These are phyloP conservation scores for Scaptodrosophila latifasciaeformis DNA, from an alignment of 2,888 invertebrate genomes.

Conservation along the genomic window DNA sequence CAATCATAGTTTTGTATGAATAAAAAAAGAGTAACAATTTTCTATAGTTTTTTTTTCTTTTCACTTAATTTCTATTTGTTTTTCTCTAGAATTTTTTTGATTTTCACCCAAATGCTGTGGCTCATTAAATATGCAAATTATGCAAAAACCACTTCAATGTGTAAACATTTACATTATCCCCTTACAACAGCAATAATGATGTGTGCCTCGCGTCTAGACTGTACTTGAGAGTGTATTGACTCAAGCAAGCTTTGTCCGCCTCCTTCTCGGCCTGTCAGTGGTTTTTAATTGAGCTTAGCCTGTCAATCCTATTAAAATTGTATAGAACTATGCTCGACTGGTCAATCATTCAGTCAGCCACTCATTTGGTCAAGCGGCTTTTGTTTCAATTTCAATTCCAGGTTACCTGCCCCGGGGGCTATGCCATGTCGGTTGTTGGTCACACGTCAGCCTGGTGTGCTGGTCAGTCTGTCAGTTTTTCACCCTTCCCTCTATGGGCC, in stretches of 20 bases:
- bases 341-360: too few species aligned
- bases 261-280: not conserved
- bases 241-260: not conserved
- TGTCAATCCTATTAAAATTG: conserved; percentile 56
- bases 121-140: conserved; percentile 63
- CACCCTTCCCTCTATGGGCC: not conserved
- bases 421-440: not conserved
- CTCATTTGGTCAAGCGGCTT: conserved; percentile 29
- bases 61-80: conserved; percentile 67
- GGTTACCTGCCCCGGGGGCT: not conserved
- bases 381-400: conserved; percentile 60
- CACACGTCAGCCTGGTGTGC: not conserved
- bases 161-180: conserved; percentile 53
- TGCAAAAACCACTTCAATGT: conserved; percentile 62
- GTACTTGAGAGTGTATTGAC: not conserved
- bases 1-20: conserved; percentile 21
- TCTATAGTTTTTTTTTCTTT: conserved; percentile 50
- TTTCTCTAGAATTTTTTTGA: conserved; percentile 40
- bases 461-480: too few species aligned
- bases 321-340: conserved; percentile 43
- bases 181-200: too few species aligned
- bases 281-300: conserved; percentile 52
- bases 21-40: conserved; percentile 37
- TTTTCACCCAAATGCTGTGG: conserved; percentile 30
- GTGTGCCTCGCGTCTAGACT: too few species aligned